A percentile compares a stretch with the other conserved stretches of the same genome.
phyloP scores from a whole-genome alignment of 2,797 vertebrate species.

The Phaenicophaeus curvirostris region DNA sequence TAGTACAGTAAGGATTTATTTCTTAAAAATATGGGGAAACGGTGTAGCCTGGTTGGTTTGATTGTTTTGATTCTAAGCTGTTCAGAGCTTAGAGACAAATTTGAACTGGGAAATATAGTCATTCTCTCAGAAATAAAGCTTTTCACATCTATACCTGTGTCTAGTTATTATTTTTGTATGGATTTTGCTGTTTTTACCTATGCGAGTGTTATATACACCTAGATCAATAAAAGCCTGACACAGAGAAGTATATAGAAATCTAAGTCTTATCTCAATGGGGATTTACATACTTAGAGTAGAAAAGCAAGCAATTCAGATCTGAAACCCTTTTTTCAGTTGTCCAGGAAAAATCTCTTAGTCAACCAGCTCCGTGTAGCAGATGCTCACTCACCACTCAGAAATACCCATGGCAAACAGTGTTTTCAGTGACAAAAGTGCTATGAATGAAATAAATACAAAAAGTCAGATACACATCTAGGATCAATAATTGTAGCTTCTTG shows the following conservation, averaged over 20 bases:
- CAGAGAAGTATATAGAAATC: neutral
- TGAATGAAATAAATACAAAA: neutral
- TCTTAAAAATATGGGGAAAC: constrained; percentile 8
- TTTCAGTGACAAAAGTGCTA: neutral
- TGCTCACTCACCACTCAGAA: neutral
- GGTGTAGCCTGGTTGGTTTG: neutral
- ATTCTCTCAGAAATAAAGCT: neutral
- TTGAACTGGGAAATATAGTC: constrained; percentile 13
- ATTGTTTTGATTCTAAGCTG: constrained; percentile 36
- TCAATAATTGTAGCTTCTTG: neutral
- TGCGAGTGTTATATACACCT: neutral
- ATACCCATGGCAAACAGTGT: neutral
- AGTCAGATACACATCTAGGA: neutral
- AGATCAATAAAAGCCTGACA: neutral
- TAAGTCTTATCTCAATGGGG: neutral
- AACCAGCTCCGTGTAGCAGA: neutral
- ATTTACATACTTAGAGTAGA: neutral
- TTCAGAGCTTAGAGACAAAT: constrained; percentile 38
- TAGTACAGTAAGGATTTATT: constrained; percentile 29
- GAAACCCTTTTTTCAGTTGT: neutral
- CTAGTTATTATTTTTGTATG: neutral
- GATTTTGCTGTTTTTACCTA: neutral
- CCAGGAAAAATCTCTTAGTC: neutral
- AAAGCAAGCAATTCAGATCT: neutral
- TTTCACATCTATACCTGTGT: neutral